These are phyloP conservation scores for Tetramorium parvispinum DNA, from an alignment of 1,140 invertebrate genomes.

Conservation along the genomic window DNA sequence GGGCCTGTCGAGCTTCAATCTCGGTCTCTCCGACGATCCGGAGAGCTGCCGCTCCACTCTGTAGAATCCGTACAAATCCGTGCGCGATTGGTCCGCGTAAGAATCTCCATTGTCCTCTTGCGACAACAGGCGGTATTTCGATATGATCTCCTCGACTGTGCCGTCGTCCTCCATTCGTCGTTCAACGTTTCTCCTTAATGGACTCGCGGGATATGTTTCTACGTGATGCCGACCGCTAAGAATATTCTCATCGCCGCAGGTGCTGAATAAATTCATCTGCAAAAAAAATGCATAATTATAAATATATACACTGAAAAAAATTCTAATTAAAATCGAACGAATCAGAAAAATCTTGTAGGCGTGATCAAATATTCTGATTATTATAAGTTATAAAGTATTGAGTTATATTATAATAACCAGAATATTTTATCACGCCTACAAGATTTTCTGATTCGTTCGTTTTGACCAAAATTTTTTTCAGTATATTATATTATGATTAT, in stretches of 20 bases:
- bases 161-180: background rate
- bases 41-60: slow-evolving; percentile 64
- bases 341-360: too few species aligned
- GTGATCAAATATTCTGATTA: too few species aligned
- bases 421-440: too few species aligned
- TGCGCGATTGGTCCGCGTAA: slow-evolving; percentile 16
- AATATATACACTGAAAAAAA: too few species aligned
- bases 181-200: slow-evolving; percentile 66
- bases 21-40: slow-evolving; percentile 86
- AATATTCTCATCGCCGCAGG: slow-evolving; percentile 91
- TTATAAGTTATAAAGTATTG: too few species aligned
- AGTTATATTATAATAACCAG: too few species aligned
- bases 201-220: slow-evolving; percentile 91
- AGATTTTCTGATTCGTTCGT: too few species aligned
- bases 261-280: slow-evolving; percentile 90
- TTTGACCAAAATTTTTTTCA: too few species aligned
- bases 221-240: slow-evolving; percentile 90
- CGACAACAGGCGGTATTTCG: background rate
- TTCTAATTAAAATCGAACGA: too few species aligned
- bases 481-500: too few species aligned
- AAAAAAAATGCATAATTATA: background rate
- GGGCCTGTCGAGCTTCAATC: slow-evolving; percentile 93
- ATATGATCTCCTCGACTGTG: background rate
- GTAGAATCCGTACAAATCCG: background rate
- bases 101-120: slow-evolving; percentile 9